Evolutionary conservation across 2,888 invertebrate genomes (phyloP), one percentile per base, ranked within the genome.

Genomic region (Syrphus vitripennis): DNA sequence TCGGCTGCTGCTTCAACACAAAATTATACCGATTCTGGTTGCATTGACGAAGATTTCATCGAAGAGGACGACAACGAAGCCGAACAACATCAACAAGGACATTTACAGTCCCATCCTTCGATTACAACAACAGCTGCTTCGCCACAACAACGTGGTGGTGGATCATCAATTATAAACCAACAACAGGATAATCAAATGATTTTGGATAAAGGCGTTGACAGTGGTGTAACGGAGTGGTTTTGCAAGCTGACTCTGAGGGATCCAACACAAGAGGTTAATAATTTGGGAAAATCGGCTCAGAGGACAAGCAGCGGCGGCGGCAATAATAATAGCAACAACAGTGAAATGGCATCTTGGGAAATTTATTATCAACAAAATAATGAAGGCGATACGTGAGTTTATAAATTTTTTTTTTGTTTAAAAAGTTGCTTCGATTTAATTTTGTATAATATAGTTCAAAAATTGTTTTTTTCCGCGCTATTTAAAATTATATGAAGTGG

Each of bases 371-470:
- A 95, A 88, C 97, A 96, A 89, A 96, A 97, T 91, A 95, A 96
- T 87, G 97, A 97, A 89, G 97, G 97, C 88, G 97, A 97, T 92
- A 97, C 97, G 97, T 97, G 94, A 96, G 97, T 95, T 80, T 7
- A 34, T n/a, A n/a, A n/a, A n/a, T n/a, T n/a, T 21, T 57, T 40
- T 65, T 40, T 42, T 24, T 24, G 9, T 40, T 10, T 29, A n/a
- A n/a, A n/a, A n/a, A n/a, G n/a, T n/a, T n/a, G n/a, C n/a, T n/a
- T n/a, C n/a, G n/a, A n/a, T n/a, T n/a, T n/a, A n/a, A n/a, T n/a
- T n/a, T n/a, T n/a, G n/a, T n/a, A n/a, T n/a, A n/a, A n/a, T n/a
- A n/a, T n/a, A n/a, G n/a, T 37, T 14, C 37, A 37, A 37, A 37
- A 10, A 34, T 57, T 37, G 4, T n/a, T 31, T 34, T 31, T 10